A percentile compares a stretch with the other conserved stretches of the same genome.
Evolutionary conservation across 1,140 invertebrate genomes (phyloP).

Genomic region (Drosophila tsacasi): DNA sequence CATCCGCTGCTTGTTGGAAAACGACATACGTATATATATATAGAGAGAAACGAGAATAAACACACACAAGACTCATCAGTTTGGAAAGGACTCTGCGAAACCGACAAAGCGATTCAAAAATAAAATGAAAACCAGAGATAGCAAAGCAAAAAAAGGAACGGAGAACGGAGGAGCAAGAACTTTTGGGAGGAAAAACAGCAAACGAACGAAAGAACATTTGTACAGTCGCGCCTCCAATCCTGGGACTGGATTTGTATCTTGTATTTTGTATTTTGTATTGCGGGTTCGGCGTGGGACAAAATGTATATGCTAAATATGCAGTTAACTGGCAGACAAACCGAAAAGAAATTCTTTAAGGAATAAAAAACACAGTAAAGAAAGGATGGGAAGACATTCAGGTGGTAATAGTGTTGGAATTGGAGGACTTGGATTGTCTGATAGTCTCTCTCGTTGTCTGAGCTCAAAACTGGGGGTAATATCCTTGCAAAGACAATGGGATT

Average conservation of each 20-base stretch:
- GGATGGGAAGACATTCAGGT: constrained; percentile 16
- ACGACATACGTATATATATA: constrained; percentile 21
- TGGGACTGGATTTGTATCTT: constrained; percentile 4
- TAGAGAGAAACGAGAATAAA: constrained; percentile 56
- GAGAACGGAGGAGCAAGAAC: constrained; percentile 1
- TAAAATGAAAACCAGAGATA: constrained; percentile 20
- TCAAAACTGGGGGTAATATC: constrained; percentile 17
- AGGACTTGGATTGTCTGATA: constrained; percentile 8
- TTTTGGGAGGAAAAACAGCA: constrained; percentile 22
- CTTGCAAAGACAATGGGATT: constrained; percentile 10
- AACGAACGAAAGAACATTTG: constrained; percentile 52
- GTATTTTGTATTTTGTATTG: constrained; percentile 5
- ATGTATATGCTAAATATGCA: constrained; percentile 30
- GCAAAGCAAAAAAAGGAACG: constrained; percentile 36
- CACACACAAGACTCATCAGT: constrained; percentile 47
- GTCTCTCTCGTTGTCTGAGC: constrained; percentile 6
- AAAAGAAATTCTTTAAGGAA: neutral
- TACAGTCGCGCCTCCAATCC: constrained; percentile 38
- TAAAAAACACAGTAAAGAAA: constrained; percentile 16
- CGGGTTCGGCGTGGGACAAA: neutral
- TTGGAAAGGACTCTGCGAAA: constrained; percentile 32
- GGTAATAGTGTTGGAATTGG: neutral
- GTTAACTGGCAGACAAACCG: constrained; percentile 11
- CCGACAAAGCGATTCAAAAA: constrained; percentile 23
- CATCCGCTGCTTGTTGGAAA: constrained; percentile 88